Evolutionary conservation across 37 sponge, comb jelly and placozoan species (phyloP).

Genomic region (Theonella swinhoei): DNA sequence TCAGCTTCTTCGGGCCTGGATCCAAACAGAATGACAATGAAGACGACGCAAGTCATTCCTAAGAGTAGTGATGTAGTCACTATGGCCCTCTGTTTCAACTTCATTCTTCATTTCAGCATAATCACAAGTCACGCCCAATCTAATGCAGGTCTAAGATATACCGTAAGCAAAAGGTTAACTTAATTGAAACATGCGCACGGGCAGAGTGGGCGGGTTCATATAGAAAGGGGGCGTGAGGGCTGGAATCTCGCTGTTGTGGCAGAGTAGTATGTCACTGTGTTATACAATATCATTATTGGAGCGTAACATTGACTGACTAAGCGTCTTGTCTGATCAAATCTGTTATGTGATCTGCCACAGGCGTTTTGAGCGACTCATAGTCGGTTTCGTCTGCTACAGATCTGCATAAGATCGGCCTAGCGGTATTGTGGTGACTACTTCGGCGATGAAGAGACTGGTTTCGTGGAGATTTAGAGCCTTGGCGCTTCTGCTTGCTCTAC

Average conservation of each 20-base stretch:
- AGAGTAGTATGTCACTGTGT: background rate
- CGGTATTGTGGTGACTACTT: too few relatives aligned
- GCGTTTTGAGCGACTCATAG: too few relatives aligned
- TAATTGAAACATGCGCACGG: too few relatives aligned
- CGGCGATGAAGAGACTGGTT: too few relatives aligned
- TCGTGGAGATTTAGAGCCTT: too few relatives aligned
- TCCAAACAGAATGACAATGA: conserved; percentile 10
- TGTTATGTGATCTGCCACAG: too few relatives aligned
- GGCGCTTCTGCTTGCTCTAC: too few relatives aligned
- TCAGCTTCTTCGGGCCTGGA: background rate
- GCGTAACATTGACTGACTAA: background rate
- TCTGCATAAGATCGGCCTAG: too few relatives aligned
- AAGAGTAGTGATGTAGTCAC: conserved; percentile 4
- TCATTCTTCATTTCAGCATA: conserved; percentile 1
- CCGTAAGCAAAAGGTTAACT: background rate
- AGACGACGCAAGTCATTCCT: background rate
- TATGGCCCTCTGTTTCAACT: conserved; percentile 44
- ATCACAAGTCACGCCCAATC: background rate
- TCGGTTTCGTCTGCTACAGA: too few relatives aligned
- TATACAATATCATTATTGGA: background rate
- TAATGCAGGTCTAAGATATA: too few relatives aligned
- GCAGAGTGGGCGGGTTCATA: background rate
- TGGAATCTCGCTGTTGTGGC: background rate
- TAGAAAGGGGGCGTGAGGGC: background rate
- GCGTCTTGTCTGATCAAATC: too few relatives aligned